A percentile compares a stretch with the other conserved stretches of the same genome.
These are phyloP conservation scores for Chionis minor DNA, from an alignment of 2,113 vertebrate species.

Conservation along the genomic window DNA sequence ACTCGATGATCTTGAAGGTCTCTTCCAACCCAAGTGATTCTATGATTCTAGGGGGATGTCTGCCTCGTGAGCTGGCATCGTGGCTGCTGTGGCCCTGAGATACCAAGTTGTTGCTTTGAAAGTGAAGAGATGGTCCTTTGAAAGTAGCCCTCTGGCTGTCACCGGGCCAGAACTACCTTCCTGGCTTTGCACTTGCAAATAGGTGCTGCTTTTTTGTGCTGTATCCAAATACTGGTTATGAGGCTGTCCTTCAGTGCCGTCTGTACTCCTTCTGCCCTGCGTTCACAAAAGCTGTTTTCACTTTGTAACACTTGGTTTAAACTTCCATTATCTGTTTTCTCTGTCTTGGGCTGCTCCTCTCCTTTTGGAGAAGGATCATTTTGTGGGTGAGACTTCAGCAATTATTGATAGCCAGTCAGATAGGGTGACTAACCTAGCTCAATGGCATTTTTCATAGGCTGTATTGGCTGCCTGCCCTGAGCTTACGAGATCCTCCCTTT, in stretches of 20 bases:
- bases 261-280: background rate
- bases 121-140: background rate
- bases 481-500: background rate
- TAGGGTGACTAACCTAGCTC: background rate
- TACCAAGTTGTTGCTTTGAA: background rate
- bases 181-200: background rate
- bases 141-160: background rate
- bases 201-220: background rate
- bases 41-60: background rate
- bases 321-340: background rate
- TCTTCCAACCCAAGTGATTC: no score
- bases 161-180: fast-evolving
- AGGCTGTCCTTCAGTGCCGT: background rate
- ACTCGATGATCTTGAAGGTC: no score
- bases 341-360: background rate
- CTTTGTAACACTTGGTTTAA: background rate
- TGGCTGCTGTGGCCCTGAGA: background rate
- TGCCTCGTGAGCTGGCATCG: fast-evolving
- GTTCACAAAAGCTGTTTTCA: background rate
- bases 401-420: background rate
- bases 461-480: background rate
- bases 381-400: background rate
- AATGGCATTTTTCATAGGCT: background rate
- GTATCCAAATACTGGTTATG: background rate
- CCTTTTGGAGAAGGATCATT: background rate